Percentiles rank a stretch among this genome's conserved stretches.
Evolutionary conservation across 2,113 vertebrate genomes (phyloP).

Genomic region (Hemiscyllium ocellatum): DNA sequence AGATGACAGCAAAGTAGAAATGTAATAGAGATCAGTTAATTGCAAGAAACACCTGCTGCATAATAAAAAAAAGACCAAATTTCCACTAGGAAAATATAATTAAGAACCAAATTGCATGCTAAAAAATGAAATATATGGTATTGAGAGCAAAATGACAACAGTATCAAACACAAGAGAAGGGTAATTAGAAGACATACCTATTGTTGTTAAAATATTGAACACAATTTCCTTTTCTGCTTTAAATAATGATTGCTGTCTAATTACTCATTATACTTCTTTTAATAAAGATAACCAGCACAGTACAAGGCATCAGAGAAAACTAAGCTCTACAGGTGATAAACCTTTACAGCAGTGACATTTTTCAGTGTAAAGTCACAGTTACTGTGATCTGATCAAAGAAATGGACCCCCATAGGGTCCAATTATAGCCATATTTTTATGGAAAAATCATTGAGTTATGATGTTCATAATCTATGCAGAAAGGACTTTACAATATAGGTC

Average conservation of each 20-base stretch:
- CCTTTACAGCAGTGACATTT: slow-evolving; percentile 97
- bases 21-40: not conserved
- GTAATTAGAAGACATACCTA: not conserved
- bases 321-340: slow-evolving; percentile 97
- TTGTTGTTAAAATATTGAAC: slow-evolving; percentile 2
- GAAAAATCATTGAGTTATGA: slow-evolving; percentile 78
- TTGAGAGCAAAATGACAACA: not conserved
- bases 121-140: not conserved
- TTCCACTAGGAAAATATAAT: not conserved
- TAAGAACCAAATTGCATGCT: not conserved
- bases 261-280: slow-evolving; percentile 81
- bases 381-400: slow-evolving; percentile 96
- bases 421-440: slow-evolving; percentile 91
- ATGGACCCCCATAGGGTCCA: slow-evolving; percentile 95
- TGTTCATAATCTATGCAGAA: slow-evolving; percentile 94
- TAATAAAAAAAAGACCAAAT: not conserved
- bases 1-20: slow-evolving; percentile 6
- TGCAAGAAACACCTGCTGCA: not conserved
- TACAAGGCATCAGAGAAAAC: slow-evolving; percentile 82
- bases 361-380: slow-evolving; percentile 95
- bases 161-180: not conserved
- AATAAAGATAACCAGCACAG: slow-evolving; percentile 89
- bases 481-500: slow-evolving; percentile 82
- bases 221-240: slow-evolving; percentile 4
- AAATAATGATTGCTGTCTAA: slow-evolving; percentile 67